Evolutionary conservation across 30 jellyfish, hydroid and myxozoan genomes (phyloP).

Genomic region (Aurelia aurita): DNA sequence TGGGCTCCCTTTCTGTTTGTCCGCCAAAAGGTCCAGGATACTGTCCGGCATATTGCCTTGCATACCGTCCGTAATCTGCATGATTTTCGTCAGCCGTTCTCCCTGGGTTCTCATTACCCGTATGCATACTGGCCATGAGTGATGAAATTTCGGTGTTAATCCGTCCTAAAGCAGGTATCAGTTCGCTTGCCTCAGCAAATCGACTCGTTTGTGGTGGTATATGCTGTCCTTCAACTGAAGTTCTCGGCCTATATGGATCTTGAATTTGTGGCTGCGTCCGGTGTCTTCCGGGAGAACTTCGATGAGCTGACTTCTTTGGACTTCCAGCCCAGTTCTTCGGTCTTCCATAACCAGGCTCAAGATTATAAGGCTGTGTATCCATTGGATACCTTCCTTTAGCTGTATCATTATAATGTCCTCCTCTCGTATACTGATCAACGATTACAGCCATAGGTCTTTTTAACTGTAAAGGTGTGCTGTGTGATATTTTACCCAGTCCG

Average conservation of each 20-base stretch:
- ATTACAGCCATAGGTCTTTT: conserved; percentile 20
- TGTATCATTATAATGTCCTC: not conserved
- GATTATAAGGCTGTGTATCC: not conserved
- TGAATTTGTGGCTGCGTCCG: not conserved
- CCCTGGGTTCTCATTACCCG: not conserved
- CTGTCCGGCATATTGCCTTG: conserved; percentile 3
- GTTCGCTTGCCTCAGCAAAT: conserved; percentile 2
- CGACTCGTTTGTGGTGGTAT: not conserved
- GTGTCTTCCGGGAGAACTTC: not conserved
- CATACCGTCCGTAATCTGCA: too few species aligned
- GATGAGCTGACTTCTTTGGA: not conserved
- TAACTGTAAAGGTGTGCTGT: conserved; percentile 28
- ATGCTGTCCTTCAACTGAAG: too few species aligned
- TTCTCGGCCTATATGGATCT: not conserved
- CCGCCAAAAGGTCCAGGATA: not conserved
- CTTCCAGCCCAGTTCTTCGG: conserved; percentile 37
- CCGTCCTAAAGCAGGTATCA: conserved; percentile 54
- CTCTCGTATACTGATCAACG: conserved; percentile 33
- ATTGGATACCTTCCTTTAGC: not conserved
- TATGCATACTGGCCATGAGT: conserved; percentile 30
- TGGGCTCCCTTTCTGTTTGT: not conserved
- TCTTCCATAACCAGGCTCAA: conserved; percentile 8
- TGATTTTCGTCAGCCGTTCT: not conserved
- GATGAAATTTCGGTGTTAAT: conserved; percentile 46
- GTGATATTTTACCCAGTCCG: not conserved